These are phyloP conservation scores for Hippocampus zosterae DNA, from an alignment of 2,113 vertebrate genomes.

Conservation along the genomic window DNA sequence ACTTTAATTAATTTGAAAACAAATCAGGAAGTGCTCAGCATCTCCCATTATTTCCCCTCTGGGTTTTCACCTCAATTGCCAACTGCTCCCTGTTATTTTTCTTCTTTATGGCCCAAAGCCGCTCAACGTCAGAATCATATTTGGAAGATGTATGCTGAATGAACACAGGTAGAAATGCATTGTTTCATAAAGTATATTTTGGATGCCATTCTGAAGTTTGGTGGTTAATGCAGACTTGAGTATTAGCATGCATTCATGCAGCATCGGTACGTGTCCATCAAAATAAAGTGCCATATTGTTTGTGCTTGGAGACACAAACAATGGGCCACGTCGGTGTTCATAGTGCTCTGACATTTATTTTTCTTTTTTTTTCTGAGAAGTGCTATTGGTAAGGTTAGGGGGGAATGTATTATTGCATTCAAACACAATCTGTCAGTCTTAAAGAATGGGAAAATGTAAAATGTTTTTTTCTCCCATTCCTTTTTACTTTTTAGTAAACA, in stretches of 20 bases:
- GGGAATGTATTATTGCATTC: too few relatives aligned
- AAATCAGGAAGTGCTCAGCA: slow-evolving; percentile 20
- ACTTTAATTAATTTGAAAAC: slow-evolving; percentile 39
- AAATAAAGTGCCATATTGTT: not conserved
- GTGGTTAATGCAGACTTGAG: not conserved
- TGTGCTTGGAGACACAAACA: not conserved
- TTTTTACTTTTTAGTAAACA: too few relatives aligned
- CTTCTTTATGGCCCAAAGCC: not conserved
- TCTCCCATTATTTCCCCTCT: slow-evolving; percentile 10
- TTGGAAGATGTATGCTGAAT: not conserved
- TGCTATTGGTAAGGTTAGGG: too few relatives aligned
- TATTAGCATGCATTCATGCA: not conserved
- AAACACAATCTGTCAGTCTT: too few relatives aligned
- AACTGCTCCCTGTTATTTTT: slow-evolving; percentile 6
- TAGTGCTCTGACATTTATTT: too few relatives aligned
- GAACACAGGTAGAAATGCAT: not conserved
- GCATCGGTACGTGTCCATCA: not conserved
- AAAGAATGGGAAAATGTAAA: too few relatives aligned
- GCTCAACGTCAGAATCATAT: not conserved
- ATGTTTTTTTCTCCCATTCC: too few relatives aligned
- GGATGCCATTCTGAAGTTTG: not conserved
- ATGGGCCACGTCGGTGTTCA: too few relatives aligned
- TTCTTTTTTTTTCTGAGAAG: too few relatives aligned
- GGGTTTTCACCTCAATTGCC: slow-evolving; percentile 7
- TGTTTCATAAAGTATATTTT: not conserved